Conservation (phyloP, 2,113 vertebrate species). For the Callionymus lyra region DNA sequence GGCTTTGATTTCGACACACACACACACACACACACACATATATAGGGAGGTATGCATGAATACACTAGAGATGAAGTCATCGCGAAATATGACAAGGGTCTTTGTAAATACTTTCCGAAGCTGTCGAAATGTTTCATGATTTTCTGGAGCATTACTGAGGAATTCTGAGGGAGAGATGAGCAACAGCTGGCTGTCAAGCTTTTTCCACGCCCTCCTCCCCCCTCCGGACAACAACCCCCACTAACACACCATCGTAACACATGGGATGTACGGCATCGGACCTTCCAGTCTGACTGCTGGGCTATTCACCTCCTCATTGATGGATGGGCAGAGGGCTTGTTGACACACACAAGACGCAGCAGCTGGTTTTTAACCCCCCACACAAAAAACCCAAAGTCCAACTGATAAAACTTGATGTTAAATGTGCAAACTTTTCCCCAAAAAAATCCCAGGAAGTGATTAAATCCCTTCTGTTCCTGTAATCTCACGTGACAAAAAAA, state of each 20-base stretch:
- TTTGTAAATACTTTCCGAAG: constrained; percentile 4
- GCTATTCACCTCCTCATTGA: constrained; percentile 43
- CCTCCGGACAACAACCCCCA: constrained; percentile 17
- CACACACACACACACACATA: constrained; percentile 2
- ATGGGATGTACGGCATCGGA: constrained; percentile 26
- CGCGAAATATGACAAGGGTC: constrained; percentile 8
- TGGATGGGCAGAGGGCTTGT: constrained; percentile 38
- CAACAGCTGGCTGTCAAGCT: constrained; percentile 51
- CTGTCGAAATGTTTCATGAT: too few relatives aligned
- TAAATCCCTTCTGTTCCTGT: too few relatives aligned
- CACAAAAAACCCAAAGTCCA: constrained; percentile 12
- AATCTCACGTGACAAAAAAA: too few relatives aligned
- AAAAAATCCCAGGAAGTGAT: background rate
- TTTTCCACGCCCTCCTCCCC: constrained; percentile 23
- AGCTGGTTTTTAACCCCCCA: constrained; percentile 28
- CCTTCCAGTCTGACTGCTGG: constrained; percentile 27
- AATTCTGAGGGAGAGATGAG: constrained; percentile 32
- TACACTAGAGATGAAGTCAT: constrained; percentile 10
- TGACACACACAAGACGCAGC: constrained; percentile 25
- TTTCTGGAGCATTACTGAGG: constrained; percentile 25
- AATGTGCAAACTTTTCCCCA: constrained; percentile 21
- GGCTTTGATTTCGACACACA: constrained; percentile 27
- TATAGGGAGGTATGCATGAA: too few relatives aligned
- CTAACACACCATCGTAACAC: constrained; percentile 22
- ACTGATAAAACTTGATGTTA: constrained; percentile 17